phyloP scores from a whole-genome alignment of 2,113 vertebrate species.

The Oryzias celebensis region DNA sequence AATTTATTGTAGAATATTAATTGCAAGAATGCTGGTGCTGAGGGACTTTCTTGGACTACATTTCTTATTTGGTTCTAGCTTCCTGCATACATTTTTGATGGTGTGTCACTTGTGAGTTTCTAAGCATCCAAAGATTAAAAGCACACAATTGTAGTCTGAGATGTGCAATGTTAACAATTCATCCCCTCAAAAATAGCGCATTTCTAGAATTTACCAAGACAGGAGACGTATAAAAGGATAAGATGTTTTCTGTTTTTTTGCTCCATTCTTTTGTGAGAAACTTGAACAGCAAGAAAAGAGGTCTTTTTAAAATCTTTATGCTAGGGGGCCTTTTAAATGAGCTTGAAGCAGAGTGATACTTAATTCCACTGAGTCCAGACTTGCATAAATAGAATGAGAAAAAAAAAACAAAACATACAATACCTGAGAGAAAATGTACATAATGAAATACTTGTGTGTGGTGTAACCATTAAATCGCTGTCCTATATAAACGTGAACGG shows the following conservation, averaged over 20 bases:
- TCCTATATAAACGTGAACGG: conserved; percentile 42
- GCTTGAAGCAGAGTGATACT: conserved; percentile 54
- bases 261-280: too few relatives aligned
- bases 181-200: conserved; percentile 7
- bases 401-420: conserved; percentile 48
- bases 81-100: conserved; percentile 56
- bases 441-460: conserved; percentile 33
- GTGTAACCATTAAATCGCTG: conserved; percentile 35
- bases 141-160: conserved; percentile 42
- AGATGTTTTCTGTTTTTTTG: neutral
- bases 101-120: conserved; percentile 46
- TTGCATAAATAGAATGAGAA: conserved; percentile 66
- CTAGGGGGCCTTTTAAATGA: conserved; percentile 66
- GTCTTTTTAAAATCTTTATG: conserved; percentile 45
- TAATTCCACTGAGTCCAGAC: conserved; percentile 62
- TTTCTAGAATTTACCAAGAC: conserved; percentile 11
- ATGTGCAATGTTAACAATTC: conserved; percentile 31
- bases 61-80: conserved; percentile 38
- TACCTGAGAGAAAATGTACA: conserved; percentile 37
- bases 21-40: conserved; percentile 19
- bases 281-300: conserved; percentile 14
- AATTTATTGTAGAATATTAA: conserved; percentile 32
- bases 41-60: conserved; percentile 31
- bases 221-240: conserved; percentile 11
- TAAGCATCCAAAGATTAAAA: conserved; percentile 55